Base-by-base conservation (phyloP, 2,797 vertebrate genomes). In the Sebastes vulpes region DNA sequence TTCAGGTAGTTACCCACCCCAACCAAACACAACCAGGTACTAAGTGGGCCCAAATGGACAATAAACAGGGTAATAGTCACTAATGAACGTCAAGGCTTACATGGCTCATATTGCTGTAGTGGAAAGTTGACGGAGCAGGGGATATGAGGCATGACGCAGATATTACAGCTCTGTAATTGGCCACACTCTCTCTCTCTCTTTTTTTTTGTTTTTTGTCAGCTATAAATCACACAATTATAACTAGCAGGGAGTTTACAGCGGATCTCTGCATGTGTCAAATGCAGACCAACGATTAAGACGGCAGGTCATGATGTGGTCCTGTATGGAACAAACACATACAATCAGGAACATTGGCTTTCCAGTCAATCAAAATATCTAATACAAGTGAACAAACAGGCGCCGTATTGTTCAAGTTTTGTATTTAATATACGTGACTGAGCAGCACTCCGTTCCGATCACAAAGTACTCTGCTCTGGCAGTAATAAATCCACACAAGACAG, bases 181-280 rank as follows among this genome's bases (percentile, higher is more conserved):
- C 68, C 79, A 63, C 32, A 16, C 32, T 70, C 75, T 65, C 12
- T 31, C 12, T 31, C 58, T 32, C 10, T 72, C 25, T 42, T 1
- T 38, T 16, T 50, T 38, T 26, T 31, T 6, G 7, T 5, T 73
- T 77, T 81, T 76, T 68, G 56, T 82, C 73, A 66, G 42, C 73
- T 71, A 84, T 92, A 88, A 93, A 93, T 93, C 86, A 88, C 38
- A 72, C 61, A 79, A 58, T 82, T 86, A 81, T 31, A 79, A 85
- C 54, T n/a, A 67, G 48, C 60, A 20, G 21, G 46, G 21, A 54
- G 56, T 53, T 60, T 26, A 28, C 25, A 35, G 72, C 4, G 16
- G 20, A 67, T 26, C 32, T 63, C 14, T 35, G 67, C 61, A 29
- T 46, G 72, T 57, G 69, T 77, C 71, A 77, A 66, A 73, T 18